Conservation (phyloP, 2,113 vertebrate species). For the Siphamia tubifer region DNA sequence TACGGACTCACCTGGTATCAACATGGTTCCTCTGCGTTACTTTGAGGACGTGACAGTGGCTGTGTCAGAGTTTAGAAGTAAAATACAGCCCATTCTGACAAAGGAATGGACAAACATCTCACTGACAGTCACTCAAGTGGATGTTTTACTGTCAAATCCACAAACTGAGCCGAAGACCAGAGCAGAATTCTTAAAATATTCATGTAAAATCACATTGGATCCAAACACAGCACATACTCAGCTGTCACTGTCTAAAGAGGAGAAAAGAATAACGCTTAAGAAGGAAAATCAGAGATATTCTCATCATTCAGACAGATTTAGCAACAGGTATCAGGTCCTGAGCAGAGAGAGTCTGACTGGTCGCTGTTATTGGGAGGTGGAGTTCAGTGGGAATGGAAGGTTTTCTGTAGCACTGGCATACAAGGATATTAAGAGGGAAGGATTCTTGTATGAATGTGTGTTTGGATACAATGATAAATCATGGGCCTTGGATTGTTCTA, state of each 20-base stretch:
- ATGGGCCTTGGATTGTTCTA: constrained; percentile 63
- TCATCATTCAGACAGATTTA: no score
- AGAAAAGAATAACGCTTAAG: no score
- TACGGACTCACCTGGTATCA: not conserved
- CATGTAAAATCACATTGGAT: no score
- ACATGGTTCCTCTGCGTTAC: not conserved
- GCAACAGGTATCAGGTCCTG: no score
- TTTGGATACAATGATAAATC: not conserved
- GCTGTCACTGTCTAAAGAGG: no score
- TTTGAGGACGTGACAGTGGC: not conserved
- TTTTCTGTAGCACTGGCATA: not conserved
- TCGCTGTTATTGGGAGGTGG: no score
- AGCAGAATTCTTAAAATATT: no score
- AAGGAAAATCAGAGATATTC: no score
- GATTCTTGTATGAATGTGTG: not conserved
- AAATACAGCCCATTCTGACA: not conserved
- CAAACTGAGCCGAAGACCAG: not conserved
- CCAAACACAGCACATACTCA: no score
- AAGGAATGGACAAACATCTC: not conserved
- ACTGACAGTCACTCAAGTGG: not conserved
- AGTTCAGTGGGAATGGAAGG: no score
- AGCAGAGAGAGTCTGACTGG: no score
- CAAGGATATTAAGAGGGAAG: not conserved
- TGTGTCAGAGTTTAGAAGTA: not conserved
- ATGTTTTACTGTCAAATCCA: not conserved